These are phyloP conservation scores for Abrostola triplasia DNA, from an alignment of 2,888 invertebrate species.

Conservation along the genomic window DNA sequence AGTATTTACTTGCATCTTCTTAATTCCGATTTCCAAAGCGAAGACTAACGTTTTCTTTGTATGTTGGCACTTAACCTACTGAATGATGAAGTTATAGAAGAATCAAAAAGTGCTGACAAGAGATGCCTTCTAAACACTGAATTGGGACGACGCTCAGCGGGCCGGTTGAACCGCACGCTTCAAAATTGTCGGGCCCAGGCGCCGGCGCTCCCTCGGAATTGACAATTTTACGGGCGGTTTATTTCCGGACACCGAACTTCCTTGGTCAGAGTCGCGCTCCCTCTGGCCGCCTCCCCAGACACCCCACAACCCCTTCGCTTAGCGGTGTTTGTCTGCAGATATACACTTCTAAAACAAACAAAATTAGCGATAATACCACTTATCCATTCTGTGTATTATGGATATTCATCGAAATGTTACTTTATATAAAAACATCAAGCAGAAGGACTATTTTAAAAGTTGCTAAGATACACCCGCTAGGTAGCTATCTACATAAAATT, in stretches of 20 bases:
- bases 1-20: conserved; percentile 40
- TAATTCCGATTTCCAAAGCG: conserved; percentile 33
- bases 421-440: conserved; percentile 42
- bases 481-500: conserved; percentile 82
- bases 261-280: conserved; percentile 77
- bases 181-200: conserved; percentile 81
- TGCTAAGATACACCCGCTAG: conserved; percentile 64
- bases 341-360: conserved; percentile 60
- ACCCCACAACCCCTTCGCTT: conserved; percentile 73
- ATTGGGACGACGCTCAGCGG: conserved; percentile 57
- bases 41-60: conserved; percentile 15
- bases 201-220: conserved; percentile 87
- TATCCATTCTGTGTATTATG: conserved; percentile 16
- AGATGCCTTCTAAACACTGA: conserved; percentile 62
- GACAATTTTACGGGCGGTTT: conserved; percentile 92
- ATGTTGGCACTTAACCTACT: conserved; percentile 23
- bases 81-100: conserved; percentile 27
- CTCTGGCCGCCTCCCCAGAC: conserved; percentile 62
- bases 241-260: conserved; percentile 89
- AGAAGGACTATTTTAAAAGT: conserved; percentile 48
- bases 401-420: conserved; percentile 26
- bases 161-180: conserved; percentile 66
- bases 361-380: conserved; percentile 41
- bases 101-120: conserved; percentile 59
- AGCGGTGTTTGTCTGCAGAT: conserved; percentile 66